Evolutionary conservation across 2,113 vertebrate species (phyloP), one percentile per base, ranked within the genome.

Genomic region (Melanotaenia duboulayi): DNA sequence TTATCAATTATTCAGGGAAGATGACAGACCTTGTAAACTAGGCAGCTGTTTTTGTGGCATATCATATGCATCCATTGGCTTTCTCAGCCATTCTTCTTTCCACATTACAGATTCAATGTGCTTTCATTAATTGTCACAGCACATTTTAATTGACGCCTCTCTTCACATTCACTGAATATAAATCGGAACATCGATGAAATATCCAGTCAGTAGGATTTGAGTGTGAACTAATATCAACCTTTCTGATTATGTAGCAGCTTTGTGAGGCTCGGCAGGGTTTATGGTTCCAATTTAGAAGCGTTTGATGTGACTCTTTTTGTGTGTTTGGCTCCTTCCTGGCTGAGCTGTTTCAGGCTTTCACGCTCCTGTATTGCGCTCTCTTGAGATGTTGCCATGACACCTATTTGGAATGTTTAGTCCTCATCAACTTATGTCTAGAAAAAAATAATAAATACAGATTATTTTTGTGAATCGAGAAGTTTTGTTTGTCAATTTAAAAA

Each of bases 331-430:
- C 62, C 79, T 80, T 89, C 78, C 85, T 86, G 82, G 65, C 80
- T 74, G 59, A 80, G 74, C 65, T 75, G 55, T 42, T 63, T 77
- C 13, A 59, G 54, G 84, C 70, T 67, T 87, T 83, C 82, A 81
- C 14, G 44, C 62, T 66, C 72, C 81, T 84, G 72, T 78, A 81
- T 79, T 77, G 65, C 74, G 79, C 82, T 89, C 74, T 85, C 84
- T 71, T 79, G 76, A 92, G 87, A 90, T 82, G 89, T 92, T 94
- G 93, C 91, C 91, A 92, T 94, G 92, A 92, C 88, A 87, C 78
- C 90, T 90, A 82, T 87, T 80, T 81, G 77, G 79, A 90, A 89
- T 88, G 83, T 83, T 90, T 89, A 85, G 79, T 92, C 81, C 74
- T 71, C 56, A 77, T 79, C 78, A 76, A 83, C 79, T 89, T 84